Base-by-base conservation (phyloP, 37 sponge, comb jelly and placozoan genomes). In the Haliclona indistincta region DNA sequence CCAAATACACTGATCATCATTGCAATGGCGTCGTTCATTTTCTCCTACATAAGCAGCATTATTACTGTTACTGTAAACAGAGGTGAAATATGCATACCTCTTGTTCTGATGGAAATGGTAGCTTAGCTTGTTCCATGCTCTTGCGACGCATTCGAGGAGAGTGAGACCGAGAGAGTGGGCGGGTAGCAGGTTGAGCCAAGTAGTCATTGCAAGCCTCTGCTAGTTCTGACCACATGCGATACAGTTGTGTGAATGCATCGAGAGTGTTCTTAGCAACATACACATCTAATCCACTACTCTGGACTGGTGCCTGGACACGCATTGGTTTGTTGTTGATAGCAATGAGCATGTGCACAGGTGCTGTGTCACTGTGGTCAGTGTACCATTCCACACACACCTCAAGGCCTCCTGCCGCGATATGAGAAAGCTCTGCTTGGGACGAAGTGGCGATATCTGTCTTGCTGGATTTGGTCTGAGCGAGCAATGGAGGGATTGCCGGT, bases 131-230 rank as follows among this genome's bases (percentile, higher is more conserved):
- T 23, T 76, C 77, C 4, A 11, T 3, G 65, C 71, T 78, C 43
- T 32, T 71, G 36, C 63, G 64, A 38, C 54, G 63, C 60, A 58
- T 58, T 25, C 60, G 60, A n/a, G n/a, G n/a, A 17, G 85, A 71
- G 37, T 72, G 73, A 32, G 85, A 78, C 0, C 84, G 76, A 39
- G 84, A 83, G 5, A 76, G 30, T 3, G 84, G 84, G 5, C 79
- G 38, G 20, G 25, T 23, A 32, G 36, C 33, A 2, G 47, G n/a
- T 44, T 47, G 35, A 25, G 11, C 61, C 11, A 78, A 26, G 60
- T 44, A 73, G 2, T 25, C 55, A 11, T 63, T 49, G 13, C 64
- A 23, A 28, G 10, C 38, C 17, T 28, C 47, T 15, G 67, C 64
- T 19, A 85, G 44, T 38, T 77, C 79, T 30, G 37, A 6, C 85